phyloP scores from a whole-genome alignment of 2,888 invertebrate species.

The Synergus laeviventris region DNA sequence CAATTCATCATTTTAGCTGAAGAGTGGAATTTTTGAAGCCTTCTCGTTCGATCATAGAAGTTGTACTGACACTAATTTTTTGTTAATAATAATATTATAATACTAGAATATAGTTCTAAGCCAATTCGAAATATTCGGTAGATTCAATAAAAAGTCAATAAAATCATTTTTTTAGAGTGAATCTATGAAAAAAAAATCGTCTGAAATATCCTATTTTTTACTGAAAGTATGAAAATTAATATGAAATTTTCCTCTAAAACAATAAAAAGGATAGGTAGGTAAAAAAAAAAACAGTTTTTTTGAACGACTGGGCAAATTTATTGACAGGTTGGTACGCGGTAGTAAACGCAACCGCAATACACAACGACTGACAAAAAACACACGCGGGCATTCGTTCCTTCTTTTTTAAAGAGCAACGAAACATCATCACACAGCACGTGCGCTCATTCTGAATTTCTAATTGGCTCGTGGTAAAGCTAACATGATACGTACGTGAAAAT shows the following conservation, averaged over 20 bases:
- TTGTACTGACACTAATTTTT: too few species aligned
- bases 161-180: too few species aligned
- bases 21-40: not conserved
- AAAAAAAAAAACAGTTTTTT: constrained; percentile 47
- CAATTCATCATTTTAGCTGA: not conserved
- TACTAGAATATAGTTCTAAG: too few species aligned
- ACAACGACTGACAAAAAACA: constrained; percentile 44
- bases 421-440: constrained; percentile 53
- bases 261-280: constrained; percentile 30
- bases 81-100: too few species aligned
- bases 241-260: not conserved
- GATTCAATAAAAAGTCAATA: too few species aligned
- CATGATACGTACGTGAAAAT: constrained; percentile 58
- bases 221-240: not conserved
- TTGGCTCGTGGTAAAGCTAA: constrained; percentile 61
- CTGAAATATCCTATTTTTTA: not conserved
- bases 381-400: constrained; percentile 37
- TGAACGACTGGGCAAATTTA: constrained; percentile 72
- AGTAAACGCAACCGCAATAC: constrained; percentile 56
- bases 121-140: too few species aligned
- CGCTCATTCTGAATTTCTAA: constrained; percentile 54
- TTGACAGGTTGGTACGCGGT: constrained; percentile 70
- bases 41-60: too few species aligned
- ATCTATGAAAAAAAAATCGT: too few species aligned
- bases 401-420: constrained; percentile 48